Percentiles rank a stretch among this genome's conserved stretches.
phyloP scores from a whole-genome alignment of 2,888 invertebrate species.

The Euphydryas editha region DNA sequence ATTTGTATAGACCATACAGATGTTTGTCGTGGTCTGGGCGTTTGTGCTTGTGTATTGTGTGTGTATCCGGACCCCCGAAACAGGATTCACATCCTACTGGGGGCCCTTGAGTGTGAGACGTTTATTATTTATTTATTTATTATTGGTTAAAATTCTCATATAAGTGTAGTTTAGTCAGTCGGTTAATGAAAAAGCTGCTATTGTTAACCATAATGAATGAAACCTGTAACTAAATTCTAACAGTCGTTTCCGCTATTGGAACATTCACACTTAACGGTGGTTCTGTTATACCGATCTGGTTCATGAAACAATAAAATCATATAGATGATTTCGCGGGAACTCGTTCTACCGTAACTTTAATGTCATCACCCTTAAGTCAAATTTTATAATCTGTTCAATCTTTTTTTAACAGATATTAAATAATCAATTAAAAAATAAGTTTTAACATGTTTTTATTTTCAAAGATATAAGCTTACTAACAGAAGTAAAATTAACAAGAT shows the following conservation, averaged over 20 bases:
- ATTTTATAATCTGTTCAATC: neutral
- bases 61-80: too few species aligned
- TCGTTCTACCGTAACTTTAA: conserved; percentile 58
- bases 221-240: conserved; percentile 55
- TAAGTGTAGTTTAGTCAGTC: neutral
- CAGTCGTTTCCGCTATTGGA: conserved; percentile 67
- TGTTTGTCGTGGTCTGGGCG: too few species aligned
- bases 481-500: neutral
- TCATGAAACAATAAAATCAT: conserved; percentile 73
- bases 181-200: conserved; percentile 8
- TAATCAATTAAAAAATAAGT: neutral
- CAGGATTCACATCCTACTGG: too few species aligned
- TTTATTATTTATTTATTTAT: too few species aligned
- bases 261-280: conserved; percentile 75
- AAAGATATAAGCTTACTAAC: neutral
- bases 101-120: too few species aligned
- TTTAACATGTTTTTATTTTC: neutral
- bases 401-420: conserved; percentile 10
- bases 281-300: conserved; percentile 73
- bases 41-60: too few species aligned
- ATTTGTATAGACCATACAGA: too few species aligned
- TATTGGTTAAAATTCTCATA: neutral
- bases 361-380: conserved; percentile 51
- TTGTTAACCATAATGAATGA: conserved; percentile 41
- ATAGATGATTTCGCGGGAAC: conserved; percentile 57